A percentile compares a stretch with the other conserved stretches of the same genome.
Evolutionary conservation across 2,888 invertebrate genomes (phyloP).

Genomic region (Atrina japonica): DNA sequence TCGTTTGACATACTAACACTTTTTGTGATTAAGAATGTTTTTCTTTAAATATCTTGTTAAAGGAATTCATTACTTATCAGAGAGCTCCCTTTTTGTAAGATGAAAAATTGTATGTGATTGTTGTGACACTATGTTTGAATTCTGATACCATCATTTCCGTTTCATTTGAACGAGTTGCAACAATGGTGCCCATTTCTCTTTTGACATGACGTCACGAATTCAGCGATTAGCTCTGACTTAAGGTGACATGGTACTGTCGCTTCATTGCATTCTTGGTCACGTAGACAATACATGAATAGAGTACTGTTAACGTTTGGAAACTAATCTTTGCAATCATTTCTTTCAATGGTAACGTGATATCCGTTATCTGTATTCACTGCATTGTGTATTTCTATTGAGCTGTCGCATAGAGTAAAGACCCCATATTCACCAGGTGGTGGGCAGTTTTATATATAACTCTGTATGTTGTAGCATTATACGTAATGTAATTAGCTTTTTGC

Average conservation of each 20-base stretch:
- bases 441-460: too few relatives aligned
- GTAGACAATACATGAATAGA: conserved; percentile 41
- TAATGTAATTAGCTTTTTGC: too few relatives aligned
- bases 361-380: conserved; percentile 35
- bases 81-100: conserved; percentile 33
- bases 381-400: conserved; percentile 38
- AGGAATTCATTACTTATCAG: conserved; percentile 31
- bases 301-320: conserved; percentile 46
- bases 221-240: conserved; percentile 35
- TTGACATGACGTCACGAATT: conserved; percentile 47
- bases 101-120: conserved; percentile 41
- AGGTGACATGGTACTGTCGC: conserved; percentile 41
- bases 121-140: conserved; percentile 32
- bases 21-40: conserved; percentile 26
- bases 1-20: conserved; percentile 31
- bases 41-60: conserved; percentile 31
- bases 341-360: conserved; percentile 31
- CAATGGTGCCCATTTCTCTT: conserved; percentile 45
- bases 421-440: conserved; percentile 38
- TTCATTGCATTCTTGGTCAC: conserved; percentile 37
- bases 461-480: too few relatives aligned
- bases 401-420: conserved; percentile 33
- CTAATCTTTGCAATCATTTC: conserved; percentile 42
- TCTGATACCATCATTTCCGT: conserved; percentile 42
- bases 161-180: conserved; percentile 38